Base-by-base conservation (phyloP, 2,888 invertebrate species). In the Eurois occulta region DNA sequence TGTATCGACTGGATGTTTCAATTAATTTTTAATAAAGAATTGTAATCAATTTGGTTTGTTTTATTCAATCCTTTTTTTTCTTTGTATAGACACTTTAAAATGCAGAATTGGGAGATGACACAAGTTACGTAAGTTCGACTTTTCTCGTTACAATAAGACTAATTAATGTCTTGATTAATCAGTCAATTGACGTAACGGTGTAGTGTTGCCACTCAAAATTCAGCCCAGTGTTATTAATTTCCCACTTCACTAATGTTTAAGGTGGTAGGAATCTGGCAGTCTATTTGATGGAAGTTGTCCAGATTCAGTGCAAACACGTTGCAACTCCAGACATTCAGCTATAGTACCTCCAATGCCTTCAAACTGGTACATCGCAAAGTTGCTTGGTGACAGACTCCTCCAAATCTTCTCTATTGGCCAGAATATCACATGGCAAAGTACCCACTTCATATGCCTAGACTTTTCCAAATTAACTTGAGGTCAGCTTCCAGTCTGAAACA, bases 21-120 rank as follows among this genome's bases (percentile, higher is more conserved):
- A 92, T 93, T 93, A 87, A 92, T 93, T 95, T 94, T 93, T 89
- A 95, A 94, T 95, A 95, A 95, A 95, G 88, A 93, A 94, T 91
- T 93, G 91, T 93, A 94, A 90, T 91, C 90, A 88, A 89, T 55
- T 60, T 79, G 11, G 16, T 52, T 65, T 76, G 35, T 87, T 77
- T 88, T 55, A 77, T 35, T 85, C 0, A 13, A 24, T 46, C 18
- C 21, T 55, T 0, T 0, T 1, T 16, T 65, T 32, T 32, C n/a
- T 62, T 62, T 0, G 21, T 62, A 10, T 5, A 21, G 10, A 1
- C 21, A 35, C 10, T 21, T 60, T 24, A 6, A 6, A 24, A 16
- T 65, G n/a, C 11, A 70, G 0, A 62, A 18, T 74, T 41, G 1
- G 6, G 6, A 32, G 18, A 32, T 41, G 69, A 48, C 4, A 10